Conservation (phyloP, 2,797 vertebrate genomes). For the Pantherophis alleghaniensis region DNA sequence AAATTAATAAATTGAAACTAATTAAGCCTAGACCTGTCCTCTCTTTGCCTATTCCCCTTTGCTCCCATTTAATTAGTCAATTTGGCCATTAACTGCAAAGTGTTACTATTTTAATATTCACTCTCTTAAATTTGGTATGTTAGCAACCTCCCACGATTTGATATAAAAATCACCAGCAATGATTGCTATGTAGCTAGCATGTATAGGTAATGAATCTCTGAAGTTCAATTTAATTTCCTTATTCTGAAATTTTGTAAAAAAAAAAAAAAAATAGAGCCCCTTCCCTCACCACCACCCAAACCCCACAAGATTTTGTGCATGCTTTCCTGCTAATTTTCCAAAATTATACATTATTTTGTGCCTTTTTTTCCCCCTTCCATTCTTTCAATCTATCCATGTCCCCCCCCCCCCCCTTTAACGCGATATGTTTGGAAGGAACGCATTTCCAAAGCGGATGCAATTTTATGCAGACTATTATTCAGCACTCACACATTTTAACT, state of each 20-base stretch:
- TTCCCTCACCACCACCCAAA: neutral
- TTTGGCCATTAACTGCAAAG: neutral
- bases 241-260: neutral
- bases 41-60: neutral
- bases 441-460: neutral
- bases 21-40: neutral
- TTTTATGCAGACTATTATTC: neutral
- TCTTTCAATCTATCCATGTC: neutral
- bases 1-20: conserved; percentile 1
- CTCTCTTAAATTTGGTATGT: neutral
- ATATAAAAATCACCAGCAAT: neutral
- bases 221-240: neutral
- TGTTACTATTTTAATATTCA: neutral
- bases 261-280: neutral
- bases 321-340: neutral
- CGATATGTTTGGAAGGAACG: neutral
- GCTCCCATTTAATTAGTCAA: neutral
- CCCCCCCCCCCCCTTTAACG: neutral
- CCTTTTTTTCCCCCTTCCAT: neutral
- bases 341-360: neutral
- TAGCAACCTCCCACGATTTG: neutral
- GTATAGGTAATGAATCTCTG: neutral
- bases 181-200: neutral
- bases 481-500: neutral
- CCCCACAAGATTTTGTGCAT: neutral